Conservation (phyloP, 2,888 invertebrate genomes). For the Ochropacha duplaris region DNA sequence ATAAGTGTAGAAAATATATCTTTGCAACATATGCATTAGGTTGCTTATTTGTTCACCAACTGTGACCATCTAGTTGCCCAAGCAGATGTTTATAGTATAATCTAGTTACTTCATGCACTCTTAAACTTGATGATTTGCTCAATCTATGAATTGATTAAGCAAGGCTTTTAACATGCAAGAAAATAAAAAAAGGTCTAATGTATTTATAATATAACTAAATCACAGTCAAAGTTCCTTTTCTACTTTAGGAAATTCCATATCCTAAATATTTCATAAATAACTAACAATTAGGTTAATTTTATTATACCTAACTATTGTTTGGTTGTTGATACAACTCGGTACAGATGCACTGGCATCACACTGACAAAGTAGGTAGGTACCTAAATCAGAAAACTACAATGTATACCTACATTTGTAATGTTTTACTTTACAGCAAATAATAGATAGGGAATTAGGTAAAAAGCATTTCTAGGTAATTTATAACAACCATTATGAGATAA, state of each 20-base stretch:
- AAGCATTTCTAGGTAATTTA: neutral
- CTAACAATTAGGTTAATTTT: neutral
- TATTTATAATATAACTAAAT: too few relatives aligned
- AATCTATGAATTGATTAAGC: neutral
- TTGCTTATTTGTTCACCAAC: constrained; percentile 5
- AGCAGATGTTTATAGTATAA: neutral
- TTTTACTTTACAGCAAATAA: neutral
- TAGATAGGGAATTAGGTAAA: neutral
- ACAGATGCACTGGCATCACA: neutral
- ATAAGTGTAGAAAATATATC: neutral
- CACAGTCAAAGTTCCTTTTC: too few relatives aligned
- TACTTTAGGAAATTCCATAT: too few relatives aligned
- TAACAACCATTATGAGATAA: too few relatives aligned
- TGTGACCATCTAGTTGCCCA: neutral
- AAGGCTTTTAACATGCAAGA: neutral
- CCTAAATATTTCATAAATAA: too few relatives aligned
- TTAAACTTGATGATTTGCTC: neutral
- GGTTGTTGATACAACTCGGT: neutral
- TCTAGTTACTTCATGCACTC: neutral
- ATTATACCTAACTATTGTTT: neutral
- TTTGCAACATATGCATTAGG: constrained; percentile 4
- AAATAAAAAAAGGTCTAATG: neutral
- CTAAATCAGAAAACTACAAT: neutral
- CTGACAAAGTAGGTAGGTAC: neutral
- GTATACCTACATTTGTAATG: neutral